phyloP scores from a whole-genome alignment of 2,113 vertebrate genomes.

The Erpornis zantholeuca region DNA sequence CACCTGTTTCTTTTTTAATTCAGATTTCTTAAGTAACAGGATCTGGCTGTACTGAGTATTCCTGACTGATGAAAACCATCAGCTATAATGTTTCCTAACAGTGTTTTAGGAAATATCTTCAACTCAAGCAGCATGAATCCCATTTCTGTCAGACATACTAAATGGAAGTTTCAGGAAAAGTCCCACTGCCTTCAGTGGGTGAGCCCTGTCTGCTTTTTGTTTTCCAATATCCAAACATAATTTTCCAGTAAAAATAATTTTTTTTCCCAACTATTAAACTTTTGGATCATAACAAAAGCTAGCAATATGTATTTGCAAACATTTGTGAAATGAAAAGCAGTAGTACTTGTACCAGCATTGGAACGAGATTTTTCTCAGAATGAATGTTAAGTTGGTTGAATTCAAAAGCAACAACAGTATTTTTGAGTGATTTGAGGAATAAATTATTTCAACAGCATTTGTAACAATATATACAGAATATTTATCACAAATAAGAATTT shows the following conservation, averaged over 20 bases:
- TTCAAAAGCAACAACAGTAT: background rate
- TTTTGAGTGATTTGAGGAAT: background rate
- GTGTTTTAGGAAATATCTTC: background rate
- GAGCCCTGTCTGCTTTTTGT: background rate
- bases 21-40: background rate
- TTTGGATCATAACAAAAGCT: background rate
- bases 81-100: background rate
- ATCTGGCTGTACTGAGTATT: background rate
- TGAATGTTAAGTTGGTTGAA: background rate
- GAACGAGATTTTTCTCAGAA: background rate
- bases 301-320: background rate
- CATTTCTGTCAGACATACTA: background rate
- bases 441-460: background rate
- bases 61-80: background rate
- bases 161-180: background rate
- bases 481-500: background rate
- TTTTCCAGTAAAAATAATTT: background rate
- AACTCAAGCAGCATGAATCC: background rate
- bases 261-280: background rate
- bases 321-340: background rate
- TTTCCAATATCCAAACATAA: background rate
- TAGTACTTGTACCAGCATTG: background rate
- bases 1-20: background rate
- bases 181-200: background rate
- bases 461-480: background rate